phyloP scores from a whole-genome alignment of 2,888 invertebrate genomes.

The Melanchra persicariae region DNA sequence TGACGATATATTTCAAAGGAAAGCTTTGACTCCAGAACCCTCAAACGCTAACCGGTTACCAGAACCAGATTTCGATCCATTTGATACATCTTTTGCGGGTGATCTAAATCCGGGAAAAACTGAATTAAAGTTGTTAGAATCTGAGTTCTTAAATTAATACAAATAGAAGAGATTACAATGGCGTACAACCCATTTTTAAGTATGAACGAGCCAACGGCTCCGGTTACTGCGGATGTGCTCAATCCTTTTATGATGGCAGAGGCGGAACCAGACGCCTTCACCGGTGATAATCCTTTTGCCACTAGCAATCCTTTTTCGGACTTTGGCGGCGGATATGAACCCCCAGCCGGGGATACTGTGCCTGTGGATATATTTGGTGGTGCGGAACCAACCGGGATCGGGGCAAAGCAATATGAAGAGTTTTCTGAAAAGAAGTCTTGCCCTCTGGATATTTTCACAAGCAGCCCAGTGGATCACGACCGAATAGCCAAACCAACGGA shows the following conservation, averaged over 20 bases:
- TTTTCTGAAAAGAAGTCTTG: slow-evolving; percentile 65
- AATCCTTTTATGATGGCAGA: slow-evolving; percentile 93
- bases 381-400: slow-evolving; percentile 78
- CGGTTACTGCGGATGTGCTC: slow-evolving; percentile 88
- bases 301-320: slow-evolving; percentile 93
- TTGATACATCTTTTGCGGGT: slow-evolving; percentile 95
- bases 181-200: slow-evolving; percentile 95
- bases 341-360: slow-evolving; percentile 82
- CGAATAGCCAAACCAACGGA: slow-evolving; percentile 82
- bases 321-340: slow-evolving; percentile 85
- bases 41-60: slow-evolving; percentile 74
- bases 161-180: slow-evolving; percentile 84
- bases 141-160: slow-evolving; percentile 90
- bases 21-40: slow-evolving; percentile 93
- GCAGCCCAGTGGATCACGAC: slow-evolving; percentile 69
- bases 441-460: slow-evolving; percentile 73
- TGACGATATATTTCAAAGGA: slow-evolving; percentile 91
- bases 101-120: slow-evolving; percentile 94
- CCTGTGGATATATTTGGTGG: slow-evolving; percentile 85
- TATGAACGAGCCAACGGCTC: slow-evolving; percentile 92
- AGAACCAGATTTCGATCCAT: slow-evolving; percentile 93
- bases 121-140: slow-evolving; percentile 94
- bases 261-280: slow-evolving; percentile 73
- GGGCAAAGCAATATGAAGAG: slow-evolving; percentile 81
- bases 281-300: slow-evolving; percentile 93